Evolutionary conservation across 1,140 invertebrate genomes (phyloP).

Genomic region (Mactra quadrangularis): DNA sequence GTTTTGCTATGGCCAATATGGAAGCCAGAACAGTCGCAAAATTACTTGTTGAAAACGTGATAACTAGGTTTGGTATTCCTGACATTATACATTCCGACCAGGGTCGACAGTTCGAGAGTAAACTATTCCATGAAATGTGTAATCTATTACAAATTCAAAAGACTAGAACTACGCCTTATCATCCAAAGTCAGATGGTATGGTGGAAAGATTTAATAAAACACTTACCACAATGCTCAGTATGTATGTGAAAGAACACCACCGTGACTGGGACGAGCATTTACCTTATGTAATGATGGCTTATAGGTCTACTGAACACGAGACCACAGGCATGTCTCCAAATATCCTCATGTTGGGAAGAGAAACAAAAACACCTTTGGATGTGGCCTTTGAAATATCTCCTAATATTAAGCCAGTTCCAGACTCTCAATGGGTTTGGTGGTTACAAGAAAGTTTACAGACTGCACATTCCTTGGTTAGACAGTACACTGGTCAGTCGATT

Average conservation of each 20-base stretch:
- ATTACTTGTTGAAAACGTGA: conserved; percentile 75
- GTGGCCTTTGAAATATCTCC: conserved; percentile 7
- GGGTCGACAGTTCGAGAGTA: conserved; percentile 68
- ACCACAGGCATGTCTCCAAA: conserved; percentile 50
- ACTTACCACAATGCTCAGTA: conserved; percentile 47
- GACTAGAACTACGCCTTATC: conserved; percentile 52
- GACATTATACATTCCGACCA: conserved; percentile 78
- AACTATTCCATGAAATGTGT: conserved; percentile 58
- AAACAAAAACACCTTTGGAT: conserved; percentile 45
- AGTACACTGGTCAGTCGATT: conserved; percentile 1
- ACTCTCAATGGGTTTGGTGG: conserved; percentile 18
- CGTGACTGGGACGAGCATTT: conserved; percentile 57
- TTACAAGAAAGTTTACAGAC: conserved; percentile 12
- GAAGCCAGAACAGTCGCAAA: conserved; percentile 76
- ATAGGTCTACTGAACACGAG: conserved; percentile 27
- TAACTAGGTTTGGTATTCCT: conserved; percentile 81
- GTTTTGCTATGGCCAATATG: conserved; percentile 65
- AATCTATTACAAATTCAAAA: conserved; percentile 52
- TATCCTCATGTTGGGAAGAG: conserved; percentile 55
- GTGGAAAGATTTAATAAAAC: conserved; percentile 65
- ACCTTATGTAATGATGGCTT: conserved; percentile 46
- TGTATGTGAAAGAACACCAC: conserved; percentile 17
- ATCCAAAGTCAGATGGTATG: conserved; percentile 61
- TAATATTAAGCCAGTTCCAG: not conserved
- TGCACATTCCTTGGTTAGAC: conserved; percentile 4